phyloP scores from a whole-genome alignment of 1,140 invertebrate species.

The Drosophila oshimai region DNA sequence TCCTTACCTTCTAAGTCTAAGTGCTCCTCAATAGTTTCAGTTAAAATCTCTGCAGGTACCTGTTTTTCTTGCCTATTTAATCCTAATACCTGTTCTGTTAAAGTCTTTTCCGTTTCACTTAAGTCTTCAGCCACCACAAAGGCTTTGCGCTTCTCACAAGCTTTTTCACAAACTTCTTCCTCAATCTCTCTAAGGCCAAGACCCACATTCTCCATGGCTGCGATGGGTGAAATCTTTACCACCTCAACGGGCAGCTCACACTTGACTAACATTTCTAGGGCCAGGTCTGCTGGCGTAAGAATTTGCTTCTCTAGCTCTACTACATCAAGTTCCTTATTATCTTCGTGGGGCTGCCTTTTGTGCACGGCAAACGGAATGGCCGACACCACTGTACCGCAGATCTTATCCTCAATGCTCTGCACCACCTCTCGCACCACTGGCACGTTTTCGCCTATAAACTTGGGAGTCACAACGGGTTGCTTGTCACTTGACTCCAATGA shows the following conservation, averaged over 20 bases:
- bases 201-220: constrained; percentile 45
- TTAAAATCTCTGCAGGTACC: constrained; percentile 69
- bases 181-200: constrained; percentile 43
- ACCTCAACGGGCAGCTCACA: constrained; percentile 51
- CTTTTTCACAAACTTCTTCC: constrained; percentile 73
- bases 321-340: constrained; percentile 41
- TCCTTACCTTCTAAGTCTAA: constrained; percentile 63
- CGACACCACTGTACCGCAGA: constrained; percentile 46
- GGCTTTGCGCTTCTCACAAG: constrained; percentile 65
- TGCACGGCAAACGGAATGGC: constrained; percentile 67
- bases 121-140: constrained; percentile 76
- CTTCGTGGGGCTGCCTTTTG: constrained; percentile 31
- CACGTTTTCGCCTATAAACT: constrained; percentile 62
- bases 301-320: constrained; percentile 69
- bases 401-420: constrained; percentile 73
- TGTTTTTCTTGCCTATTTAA: constrained; percentile 56
- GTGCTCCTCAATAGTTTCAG: constrained; percentile 43
- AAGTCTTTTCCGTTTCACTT: constrained; percentile 75
- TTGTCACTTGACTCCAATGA: constrained; percentile 34
- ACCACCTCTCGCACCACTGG: constrained; percentile 69
- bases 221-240: constrained; percentile 64
- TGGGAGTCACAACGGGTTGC: constrained; percentile 25
- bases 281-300: constrained; percentile 55
- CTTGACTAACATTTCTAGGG: constrained; percentile 45
- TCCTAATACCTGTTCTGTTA: constrained; percentile 61